A percentile compares a stretch with the other conserved stretches of the same genome.
These are phyloP conservation scores for Drosophila truncata DNA, from an alignment of 1,140 invertebrate species.

Conservation along the genomic window DNA sequence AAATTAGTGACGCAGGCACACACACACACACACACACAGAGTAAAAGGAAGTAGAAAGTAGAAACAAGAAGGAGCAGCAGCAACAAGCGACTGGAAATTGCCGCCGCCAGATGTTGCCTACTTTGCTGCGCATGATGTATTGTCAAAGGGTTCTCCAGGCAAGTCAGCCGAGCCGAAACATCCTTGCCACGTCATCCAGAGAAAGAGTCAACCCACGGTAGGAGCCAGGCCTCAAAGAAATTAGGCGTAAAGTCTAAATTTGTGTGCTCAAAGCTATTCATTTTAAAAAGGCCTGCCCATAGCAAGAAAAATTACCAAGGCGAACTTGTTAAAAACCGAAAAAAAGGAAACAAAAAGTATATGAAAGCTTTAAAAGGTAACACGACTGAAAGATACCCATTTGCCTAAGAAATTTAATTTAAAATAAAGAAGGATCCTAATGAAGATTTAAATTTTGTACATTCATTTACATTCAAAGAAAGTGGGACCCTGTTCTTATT, in stretches of 20 bases:
- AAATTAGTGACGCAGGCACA: conserved; percentile 74
- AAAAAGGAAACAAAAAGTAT: conserved; percentile 12
- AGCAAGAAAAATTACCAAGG: conserved; percentile 66
- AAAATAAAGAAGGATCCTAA: too few relatives aligned
- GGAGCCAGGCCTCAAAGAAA: conserved; percentile 54
- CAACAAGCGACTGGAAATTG: conserved; percentile 68
- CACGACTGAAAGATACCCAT: neutral
- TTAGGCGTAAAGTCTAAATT: conserved; percentile 84
- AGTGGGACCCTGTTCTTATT: neutral
- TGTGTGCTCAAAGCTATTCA: conserved; percentile 69
- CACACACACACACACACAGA: conserved; percentile 4
- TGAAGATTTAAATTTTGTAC: neutral
- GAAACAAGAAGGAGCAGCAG: conserved; percentile 33
- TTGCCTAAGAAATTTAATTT: too few relatives aligned
- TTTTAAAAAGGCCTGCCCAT: conserved; percentile 73
- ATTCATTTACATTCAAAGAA: neutral
- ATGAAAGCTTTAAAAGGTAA: neutral
- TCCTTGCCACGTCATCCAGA: neutral
- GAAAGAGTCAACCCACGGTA: neutral
- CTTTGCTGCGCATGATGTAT: conserved; percentile 78
- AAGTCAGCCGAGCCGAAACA: conserved; percentile 5
- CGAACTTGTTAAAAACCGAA: conserved; percentile 49
- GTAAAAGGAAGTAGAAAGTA: conserved; percentile 4
- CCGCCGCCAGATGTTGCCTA: conserved; percentile 76
- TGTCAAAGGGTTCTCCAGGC: conserved; percentile 47